Percentiles rank a stretch among this genome's conserved stretches.
phyloP scores from a whole-genome alignment of 2,113 vertebrate species.

The Sciurus niger region DNA sequence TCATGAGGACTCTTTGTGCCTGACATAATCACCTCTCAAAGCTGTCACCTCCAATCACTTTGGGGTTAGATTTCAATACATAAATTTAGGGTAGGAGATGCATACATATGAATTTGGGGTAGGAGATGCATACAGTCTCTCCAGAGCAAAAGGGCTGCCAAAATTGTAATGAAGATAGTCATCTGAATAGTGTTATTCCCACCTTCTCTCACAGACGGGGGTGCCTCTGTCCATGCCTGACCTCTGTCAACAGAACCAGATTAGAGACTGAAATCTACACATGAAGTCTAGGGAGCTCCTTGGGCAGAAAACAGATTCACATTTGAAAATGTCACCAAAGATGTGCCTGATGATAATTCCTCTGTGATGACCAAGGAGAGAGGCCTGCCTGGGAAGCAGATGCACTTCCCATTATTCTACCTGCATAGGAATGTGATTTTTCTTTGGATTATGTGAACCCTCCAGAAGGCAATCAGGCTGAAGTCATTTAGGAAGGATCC shows the following conservation, averaged over 20 bases:
- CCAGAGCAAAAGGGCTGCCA: neutral
- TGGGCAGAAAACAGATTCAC: neutral
- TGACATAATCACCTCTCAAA: neutral
- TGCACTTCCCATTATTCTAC: neutral
- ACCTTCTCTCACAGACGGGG: neutral
- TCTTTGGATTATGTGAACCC: neutral
- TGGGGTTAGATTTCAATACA: neutral
- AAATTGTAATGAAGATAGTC: neutral
- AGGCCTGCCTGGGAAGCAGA: neutral
- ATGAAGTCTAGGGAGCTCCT: no score
- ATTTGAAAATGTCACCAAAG: neutral
- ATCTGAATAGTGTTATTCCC: neutral
- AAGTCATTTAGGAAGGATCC: neutral
- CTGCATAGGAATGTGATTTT: neutral
- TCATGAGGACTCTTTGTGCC: neutral
- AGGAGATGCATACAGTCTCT: neutral
- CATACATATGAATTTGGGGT: neutral
- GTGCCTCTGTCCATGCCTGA: neutral
- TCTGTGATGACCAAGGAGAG: neutral
- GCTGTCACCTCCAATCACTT: no score
- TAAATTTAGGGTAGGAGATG: neutral
- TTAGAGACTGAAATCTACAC: neutral
- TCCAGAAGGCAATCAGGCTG: neutral
- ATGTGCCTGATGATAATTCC: no score
- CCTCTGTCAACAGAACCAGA: no score